Evolutionary conservation across 2,113 vertebrate genomes (phyloP).

Genomic region (Rhabdornis inornatus): DNA sequence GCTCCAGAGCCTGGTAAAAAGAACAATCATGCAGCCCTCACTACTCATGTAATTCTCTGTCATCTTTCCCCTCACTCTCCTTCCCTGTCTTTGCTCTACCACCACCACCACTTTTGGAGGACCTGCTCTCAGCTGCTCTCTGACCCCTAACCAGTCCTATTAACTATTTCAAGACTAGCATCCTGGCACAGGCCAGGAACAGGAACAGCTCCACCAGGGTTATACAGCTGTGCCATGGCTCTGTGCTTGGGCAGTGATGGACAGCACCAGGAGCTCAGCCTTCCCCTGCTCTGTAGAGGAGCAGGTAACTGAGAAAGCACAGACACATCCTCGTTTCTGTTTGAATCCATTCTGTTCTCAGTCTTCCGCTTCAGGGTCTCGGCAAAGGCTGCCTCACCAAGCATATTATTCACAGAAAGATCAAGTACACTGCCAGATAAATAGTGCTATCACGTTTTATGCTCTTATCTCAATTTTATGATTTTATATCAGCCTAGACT

Average conservation of each 20-base stretch:
- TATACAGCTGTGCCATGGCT: rapidly evolving
- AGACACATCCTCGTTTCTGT: not conserved
- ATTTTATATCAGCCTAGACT: conserved; percentile 1
- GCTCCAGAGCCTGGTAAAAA: not conserved
- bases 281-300: not conserved
- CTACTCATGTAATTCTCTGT: not conserved
- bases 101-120: not conserved
- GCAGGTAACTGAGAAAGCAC: not conserved
- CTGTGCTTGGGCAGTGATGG: not conserved
- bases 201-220: not conserved
- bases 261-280: rapidly evolving
- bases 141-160: not conserved
- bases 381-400: not conserved
- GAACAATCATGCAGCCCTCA: not conserved
- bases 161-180: not conserved
- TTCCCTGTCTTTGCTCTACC: not conserved
- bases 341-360: not conserved
- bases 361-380: not conserved
- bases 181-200: not conserved
- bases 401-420: conserved; percentile 3
- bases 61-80: not conserved
- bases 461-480: not conserved
- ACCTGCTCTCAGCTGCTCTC: not conserved
- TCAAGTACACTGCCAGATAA: not conserved
- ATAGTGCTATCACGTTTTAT: not conserved